Evolutionary conservation across 2,797 vertebrate genomes (phyloP), one percentile per base, ranked within the genome.

Genomic region (Manis pentadactyla): DNA sequence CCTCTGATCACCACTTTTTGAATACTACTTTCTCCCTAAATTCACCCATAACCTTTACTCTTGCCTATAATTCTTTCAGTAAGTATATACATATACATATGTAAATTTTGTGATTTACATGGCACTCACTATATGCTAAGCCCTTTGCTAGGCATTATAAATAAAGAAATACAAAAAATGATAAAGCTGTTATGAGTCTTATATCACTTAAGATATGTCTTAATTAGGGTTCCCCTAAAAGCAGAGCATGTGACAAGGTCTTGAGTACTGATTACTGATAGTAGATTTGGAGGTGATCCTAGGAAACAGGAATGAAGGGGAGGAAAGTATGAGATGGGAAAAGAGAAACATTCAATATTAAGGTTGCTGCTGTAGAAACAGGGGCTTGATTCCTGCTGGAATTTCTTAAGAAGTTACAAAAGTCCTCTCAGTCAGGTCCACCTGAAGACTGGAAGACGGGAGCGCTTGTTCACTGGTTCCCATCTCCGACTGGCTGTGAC

Each of bases 21-120:
- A 73, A 68, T 93, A 87, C 11, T 13, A 66, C 78, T 87, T 83
- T 53, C 51, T 82, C 31, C 42, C 61, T 69, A 87, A 91, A 87
- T 13, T 55, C 55, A 49, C 29, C 39, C 55, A 34, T 71, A 71
- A 42, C 19, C 21, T 93, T 66, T 81, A 79, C 15, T 68, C 39
- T 90, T 86, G n/a, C n/a, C 18, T 61, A 53, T 73, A 66, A 66
- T 79, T 86, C 14, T 81, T 46, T 66, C 7, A 82, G 68, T 73
- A 34, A 69, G 12, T 55, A 81, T 57, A 51, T 7, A 53, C 5
- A 19, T 25, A 87, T 25, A 59, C 55, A 39, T 53, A 64, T 46
- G 46, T 46, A 46, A 10, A 46, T 46, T 46, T 46, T 46, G 46
- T 11, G 46, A 46, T 46, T 11, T 46, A 46, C 17, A 37, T 27